Percentiles rank a stretch among this genome's conserved stretches.
phyloP scores from a whole-genome alignment of 1,140 invertebrate species.

The Drosophila ananassae region DNA sequence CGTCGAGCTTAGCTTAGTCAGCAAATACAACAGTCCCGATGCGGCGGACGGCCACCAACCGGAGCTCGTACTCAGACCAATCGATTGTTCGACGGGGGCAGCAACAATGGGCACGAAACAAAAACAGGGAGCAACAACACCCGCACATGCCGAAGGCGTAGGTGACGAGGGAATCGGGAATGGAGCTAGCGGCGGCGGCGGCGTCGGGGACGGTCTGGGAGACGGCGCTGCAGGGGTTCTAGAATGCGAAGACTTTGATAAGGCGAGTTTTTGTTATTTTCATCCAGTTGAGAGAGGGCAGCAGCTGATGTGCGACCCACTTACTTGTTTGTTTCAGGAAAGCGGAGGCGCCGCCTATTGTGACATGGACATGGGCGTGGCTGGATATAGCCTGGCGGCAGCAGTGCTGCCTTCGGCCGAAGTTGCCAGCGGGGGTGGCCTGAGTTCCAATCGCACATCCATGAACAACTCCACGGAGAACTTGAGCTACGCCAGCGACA shows the following conservation, averaged over 20 bases:
- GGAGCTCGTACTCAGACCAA: constrained; percentile 32
- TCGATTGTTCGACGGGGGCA: constrained; percentile 21
- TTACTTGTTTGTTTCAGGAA: constrained; percentile 14
- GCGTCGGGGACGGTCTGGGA: background rate
- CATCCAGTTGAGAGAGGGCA: constrained; percentile 2
- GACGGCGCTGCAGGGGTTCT: constrained; percentile 29
- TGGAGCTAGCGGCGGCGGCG: constrained; percentile 14
- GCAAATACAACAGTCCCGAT: constrained; percentile 52
- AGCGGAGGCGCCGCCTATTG: constrained; percentile 49
- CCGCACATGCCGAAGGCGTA: constrained; percentile 24
- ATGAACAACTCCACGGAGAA: constrained; percentile 81
- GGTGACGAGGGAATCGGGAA: constrained; percentile 39
- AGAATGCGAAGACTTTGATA: constrained; percentile 47
- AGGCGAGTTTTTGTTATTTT: constrained; percentile 56
- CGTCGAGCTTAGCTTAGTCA: constrained; percentile 42
- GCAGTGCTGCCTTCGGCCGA: constrained; percentile 63
- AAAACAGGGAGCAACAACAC: constrained; percentile 62
- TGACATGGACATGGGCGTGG: constrained; percentile 47
- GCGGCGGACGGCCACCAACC: constrained; percentile 34
- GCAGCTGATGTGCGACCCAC: constrained; percentile 1
- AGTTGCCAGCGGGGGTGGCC: constrained; percentile 41
- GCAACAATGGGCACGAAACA: constrained; percentile 69
- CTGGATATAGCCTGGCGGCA: constrained; percentile 30
- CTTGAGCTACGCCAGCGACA: constrained; percentile 76
- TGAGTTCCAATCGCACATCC: constrained; percentile 75